A percentile compares a stretch with the other conserved stretches of the same genome.
These are phyloP conservation scores for Mythimna pallens DNA, from an alignment of 2,888 invertebrate species.

Conservation along the genomic window DNA sequence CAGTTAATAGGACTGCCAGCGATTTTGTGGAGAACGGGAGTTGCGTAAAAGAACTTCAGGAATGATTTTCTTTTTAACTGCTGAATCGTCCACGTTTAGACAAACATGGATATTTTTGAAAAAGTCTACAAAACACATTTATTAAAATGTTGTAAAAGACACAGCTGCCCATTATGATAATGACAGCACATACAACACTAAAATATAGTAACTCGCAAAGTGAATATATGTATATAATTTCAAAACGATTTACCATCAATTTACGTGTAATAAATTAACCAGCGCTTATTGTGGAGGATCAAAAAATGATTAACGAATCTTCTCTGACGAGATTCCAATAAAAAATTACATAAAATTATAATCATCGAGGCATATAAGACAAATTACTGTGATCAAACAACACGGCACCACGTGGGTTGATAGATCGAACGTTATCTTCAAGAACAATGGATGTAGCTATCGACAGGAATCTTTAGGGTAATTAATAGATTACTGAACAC, in stretches of 20 bases:
- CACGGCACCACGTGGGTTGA: slow-evolving; percentile 87
- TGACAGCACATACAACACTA: slow-evolving; percentile 15
- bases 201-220: slow-evolving; percentile 33
- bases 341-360: slow-evolving; percentile 74
- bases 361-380: slow-evolving; percentile 83
- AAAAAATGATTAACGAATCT: slow-evolving; percentile 63
- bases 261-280: slow-evolving; percentile 58
- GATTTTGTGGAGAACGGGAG: background rate
- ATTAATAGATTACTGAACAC: slow-evolving; percentile 85
- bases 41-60: slow-evolving; percentile 1
- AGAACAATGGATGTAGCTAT: slow-evolving; percentile 85
- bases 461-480: slow-evolving; percentile 83
- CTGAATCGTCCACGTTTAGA: background rate
- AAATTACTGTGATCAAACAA: slow-evolving; percentile 84
- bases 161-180: slow-evolving; percentile 10
- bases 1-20: slow-evolving; percentile 3
- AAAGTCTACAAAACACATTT: background rate
- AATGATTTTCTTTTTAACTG: background rate
- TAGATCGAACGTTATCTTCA: slow-evolving; percentile 80
- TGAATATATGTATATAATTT: slow-evolving; percentile 40
- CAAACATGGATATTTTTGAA: background rate
- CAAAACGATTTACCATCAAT: slow-evolving; percentile 58
- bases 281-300: slow-evolving; percentile 45
- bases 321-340: slow-evolving; percentile 57
- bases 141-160: background rate